Evolutionary conservation across 2,888 invertebrate species (phyloP), one percentile per base, ranked within the genome.

Genomic region (Matsumyia berberina): DNA sequence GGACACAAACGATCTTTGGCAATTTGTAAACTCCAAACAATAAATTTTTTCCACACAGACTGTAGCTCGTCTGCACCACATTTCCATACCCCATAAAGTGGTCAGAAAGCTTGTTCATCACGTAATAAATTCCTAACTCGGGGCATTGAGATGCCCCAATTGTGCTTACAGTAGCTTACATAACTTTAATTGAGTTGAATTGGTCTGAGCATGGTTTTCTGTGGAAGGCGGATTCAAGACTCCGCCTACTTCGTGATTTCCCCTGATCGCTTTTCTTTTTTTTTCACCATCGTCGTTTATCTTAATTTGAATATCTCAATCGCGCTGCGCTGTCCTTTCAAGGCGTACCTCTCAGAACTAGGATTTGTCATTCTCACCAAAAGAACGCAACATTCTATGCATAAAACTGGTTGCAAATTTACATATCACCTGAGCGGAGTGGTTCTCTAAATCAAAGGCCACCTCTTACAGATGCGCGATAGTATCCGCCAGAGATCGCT

Each of bases 401-500:
- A 66, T 33, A 37, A n/a, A 80, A 37, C 31, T 15, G 35, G 57
- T 49, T 70, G 5, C 33, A 67, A 44, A 80, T 85, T 85, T 69
- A 51, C 79, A 85, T 85, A 64, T 53, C 42, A 51, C 51, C 46
- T 69, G 33, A 8, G 24, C 2, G n/a, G 19, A 62, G 39, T 76
- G 69, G 29, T 37, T 62, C 57, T 57, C 19, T 29, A 31, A 70
- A 35, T 58, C 17, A 72, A 66, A 77, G 72, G 72, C 82, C 70
- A 82, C 33, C 37, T 29, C 19, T 31, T 39, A 73, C 29, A 58
- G 66, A 60, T 60, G 64, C 42, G 24, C 49, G 29, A 7, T 35
- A 19, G 77, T 46, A 79, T 83, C 83, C 83, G 80, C 70, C 46
- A 64, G 7, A 51, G 67, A 69, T 66, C 67, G 39, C 15, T 55